These are phyloP conservation scores for Oreotragus oreotragus DNA, from an alignment of 2,113 vertebrate species.

Conservation along the genomic window DNA sequence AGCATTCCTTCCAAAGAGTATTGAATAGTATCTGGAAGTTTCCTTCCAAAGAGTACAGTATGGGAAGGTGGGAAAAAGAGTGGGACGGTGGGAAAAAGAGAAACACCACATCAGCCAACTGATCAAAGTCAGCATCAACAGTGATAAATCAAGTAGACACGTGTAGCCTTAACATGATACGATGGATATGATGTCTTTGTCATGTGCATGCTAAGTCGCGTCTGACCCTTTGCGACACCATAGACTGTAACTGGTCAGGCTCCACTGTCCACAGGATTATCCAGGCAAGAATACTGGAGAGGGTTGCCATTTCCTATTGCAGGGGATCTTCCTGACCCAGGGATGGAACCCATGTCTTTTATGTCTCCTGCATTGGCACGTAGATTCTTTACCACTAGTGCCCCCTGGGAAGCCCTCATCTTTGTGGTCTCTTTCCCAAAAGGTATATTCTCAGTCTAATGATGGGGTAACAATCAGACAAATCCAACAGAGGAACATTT, in stretches of 20 bases:
- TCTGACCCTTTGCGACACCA: neutral
- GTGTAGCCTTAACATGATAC: neutral
- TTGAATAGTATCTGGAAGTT: neutral
- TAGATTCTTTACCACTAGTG: neutral
- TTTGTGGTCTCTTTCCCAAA: neutral
- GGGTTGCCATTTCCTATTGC: neutral
- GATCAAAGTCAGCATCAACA: neutral
- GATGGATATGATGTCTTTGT: neutral
- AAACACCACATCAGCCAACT: neutral
- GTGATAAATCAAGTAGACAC: neutral
- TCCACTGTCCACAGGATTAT: neutral
- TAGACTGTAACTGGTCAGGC: neutral
- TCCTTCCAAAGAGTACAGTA: neutral
- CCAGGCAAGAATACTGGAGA: neutral
- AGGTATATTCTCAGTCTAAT: neutral
- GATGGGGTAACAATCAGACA: neutral
- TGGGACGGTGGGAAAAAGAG: neutral
- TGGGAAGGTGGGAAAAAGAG: neutral
- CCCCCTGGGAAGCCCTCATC: neutral
- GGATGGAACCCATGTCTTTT: neutral
- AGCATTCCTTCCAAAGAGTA: neutral
- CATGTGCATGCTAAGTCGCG: fast-evolving
- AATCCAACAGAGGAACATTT: neutral
- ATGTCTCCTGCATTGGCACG: neutral
- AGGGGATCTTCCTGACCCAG: neutral